These are phyloP conservation scores for Synergus umbraculus DNA, from an alignment of 2,888 invertebrate species.

Conservation along the genomic window DNA sequence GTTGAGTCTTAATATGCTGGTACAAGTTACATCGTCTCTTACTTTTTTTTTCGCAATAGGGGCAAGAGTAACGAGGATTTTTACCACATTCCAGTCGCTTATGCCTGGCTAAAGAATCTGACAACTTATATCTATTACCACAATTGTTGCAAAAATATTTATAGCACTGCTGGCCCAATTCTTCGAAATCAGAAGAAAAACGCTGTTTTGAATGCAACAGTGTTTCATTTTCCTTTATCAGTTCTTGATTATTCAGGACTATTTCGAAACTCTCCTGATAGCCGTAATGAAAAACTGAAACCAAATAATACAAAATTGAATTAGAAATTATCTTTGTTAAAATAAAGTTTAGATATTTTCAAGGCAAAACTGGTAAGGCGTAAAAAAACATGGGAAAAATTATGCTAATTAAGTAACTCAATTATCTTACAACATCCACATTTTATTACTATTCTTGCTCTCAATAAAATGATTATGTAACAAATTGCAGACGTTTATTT, in stretches of 20 bases:
- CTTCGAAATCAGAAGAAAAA: background rate
- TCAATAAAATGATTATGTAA: no score
- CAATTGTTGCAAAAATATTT: background rate
- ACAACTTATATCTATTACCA: background rate
- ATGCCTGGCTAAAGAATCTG: slow-evolving; percentile 70
- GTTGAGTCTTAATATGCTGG: slow-evolving; percentile 56
- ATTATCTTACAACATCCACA: no score
- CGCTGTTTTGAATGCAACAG: no score
- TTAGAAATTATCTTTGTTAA: no score
- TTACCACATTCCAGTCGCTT: slow-evolving; percentile 80
- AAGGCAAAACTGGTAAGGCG: no score
- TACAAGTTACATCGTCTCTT: slow-evolving; percentile 64
- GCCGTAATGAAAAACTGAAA: background rate
- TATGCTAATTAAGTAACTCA: no score
- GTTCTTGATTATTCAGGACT: background rate
- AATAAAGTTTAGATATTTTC: no score
- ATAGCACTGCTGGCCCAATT: no score
- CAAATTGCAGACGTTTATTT: no score
- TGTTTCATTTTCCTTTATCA: background rate
- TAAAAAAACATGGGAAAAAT: no score
- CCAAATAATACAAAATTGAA: no score
- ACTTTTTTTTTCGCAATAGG: slow-evolving; percentile 66
- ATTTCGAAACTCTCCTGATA: background rate
- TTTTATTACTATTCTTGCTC: no score
- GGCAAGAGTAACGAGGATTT: slow-evolving; percentile 66